These are phyloP conservation scores for Kryptolebias ocellatus DNA, from an alignment of 2,797 vertebrate genomes.

Conservation along the genomic window DNA sequence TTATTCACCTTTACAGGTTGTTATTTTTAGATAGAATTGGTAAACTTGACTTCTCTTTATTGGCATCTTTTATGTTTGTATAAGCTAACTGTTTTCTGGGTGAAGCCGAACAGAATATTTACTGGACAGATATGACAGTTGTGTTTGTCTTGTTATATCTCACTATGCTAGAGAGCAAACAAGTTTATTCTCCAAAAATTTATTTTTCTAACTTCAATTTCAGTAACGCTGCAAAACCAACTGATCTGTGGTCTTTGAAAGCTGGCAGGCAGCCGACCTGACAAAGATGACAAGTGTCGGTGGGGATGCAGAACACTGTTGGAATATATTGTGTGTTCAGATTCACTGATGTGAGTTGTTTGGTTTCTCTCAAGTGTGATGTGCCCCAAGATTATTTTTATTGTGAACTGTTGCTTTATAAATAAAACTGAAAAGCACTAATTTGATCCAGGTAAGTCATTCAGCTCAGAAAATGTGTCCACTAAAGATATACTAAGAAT, in stretches of 20 bases:
- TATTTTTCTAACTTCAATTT: slow-evolving; percentile 4
- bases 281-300: neutral
- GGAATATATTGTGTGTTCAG: neutral
- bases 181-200: neutral
- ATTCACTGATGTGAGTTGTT: neutral
- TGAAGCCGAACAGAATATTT: neutral
- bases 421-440: neutral
- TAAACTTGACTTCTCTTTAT: neutral
- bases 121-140: neutral
- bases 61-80: neutral
- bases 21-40: neutral
- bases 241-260: neutral
- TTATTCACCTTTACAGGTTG: neutral
- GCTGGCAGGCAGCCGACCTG: neutral
- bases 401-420: neutral
- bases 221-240: neutral
- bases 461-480: neutral
- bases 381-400: neutral
- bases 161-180: neutral
- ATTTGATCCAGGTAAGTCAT: slow-evolving; percentile 7
- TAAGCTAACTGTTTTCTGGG: neutral
- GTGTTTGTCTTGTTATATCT: neutral
- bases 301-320: neutral
- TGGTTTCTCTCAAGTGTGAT: neutral
- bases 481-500: neutral